phyloP scores from a whole-genome alignment of 2,888 invertebrate genomes.

The Dasypogon diadema region DNA sequence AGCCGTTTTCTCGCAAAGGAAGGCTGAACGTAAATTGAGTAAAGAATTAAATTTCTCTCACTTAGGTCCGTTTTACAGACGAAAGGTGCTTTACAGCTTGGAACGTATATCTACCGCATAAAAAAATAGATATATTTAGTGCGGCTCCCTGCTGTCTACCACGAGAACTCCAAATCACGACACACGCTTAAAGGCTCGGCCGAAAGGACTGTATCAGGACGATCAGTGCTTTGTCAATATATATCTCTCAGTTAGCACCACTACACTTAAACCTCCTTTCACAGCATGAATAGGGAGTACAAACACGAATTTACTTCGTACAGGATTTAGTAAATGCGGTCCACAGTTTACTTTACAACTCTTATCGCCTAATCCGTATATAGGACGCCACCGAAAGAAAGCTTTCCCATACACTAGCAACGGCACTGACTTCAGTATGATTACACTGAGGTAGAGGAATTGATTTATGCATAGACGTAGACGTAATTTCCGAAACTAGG shows the following conservation, averaged over 20 bases:
- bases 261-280: background rate
- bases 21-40: conserved; percentile 3
- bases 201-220: conserved; percentile 25
- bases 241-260: conserved; percentile 8
- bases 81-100: background rate
- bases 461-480: conserved; percentile 11
- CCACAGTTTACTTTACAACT: conserved; percentile 13
- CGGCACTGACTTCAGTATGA: background rate
- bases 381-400: conserved; percentile 15
- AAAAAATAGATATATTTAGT: background rate
- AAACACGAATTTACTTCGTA: background rate
- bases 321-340: background rate
- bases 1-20: conserved; percentile 3
- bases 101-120: background rate
- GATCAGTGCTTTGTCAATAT: background rate
- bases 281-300: background rate
- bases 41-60: conserved; percentile 38
- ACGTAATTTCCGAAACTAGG: conserved; percentile 21
- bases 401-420: background rate
- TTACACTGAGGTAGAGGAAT: background rate
- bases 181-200: background rate
- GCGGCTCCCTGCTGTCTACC: background rate
- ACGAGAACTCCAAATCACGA: background rate
- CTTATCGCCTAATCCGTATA: conserved; percentile 26
- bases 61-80: conserved; percentile 16